Evolutionary conservation across 2,797 vertebrate genomes (phyloP).

Genomic region (Sarcophilus harrisii): DNA sequence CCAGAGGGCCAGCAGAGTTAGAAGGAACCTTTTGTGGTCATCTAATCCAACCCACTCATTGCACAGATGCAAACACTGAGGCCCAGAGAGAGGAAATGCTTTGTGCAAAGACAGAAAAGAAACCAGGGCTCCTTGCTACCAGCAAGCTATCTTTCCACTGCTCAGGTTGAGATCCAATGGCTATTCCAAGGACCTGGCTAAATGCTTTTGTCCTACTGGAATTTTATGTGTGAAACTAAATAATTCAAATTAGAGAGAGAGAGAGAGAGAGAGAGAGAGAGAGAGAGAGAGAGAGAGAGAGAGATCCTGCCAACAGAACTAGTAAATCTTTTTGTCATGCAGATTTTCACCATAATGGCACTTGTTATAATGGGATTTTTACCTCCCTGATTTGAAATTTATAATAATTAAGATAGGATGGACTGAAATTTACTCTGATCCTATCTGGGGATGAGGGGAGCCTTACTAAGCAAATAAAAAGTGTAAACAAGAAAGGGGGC

Average conservation of each 20-base stretch:
- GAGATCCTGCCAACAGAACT: not conserved
- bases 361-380: not conserved
- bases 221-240: not conserved
- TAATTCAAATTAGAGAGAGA: not conserved
- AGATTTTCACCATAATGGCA: not conserved
- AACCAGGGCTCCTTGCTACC: not conserved
- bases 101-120: not conserved
- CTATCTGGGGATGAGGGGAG: not conserved
- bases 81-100: not conserved
- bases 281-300: not conserved
- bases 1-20: not conserved
- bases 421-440: constrained; percentile 5
- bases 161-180: not conserved
- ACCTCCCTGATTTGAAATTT: not conserved
- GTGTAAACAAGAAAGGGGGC: constrained; percentile 4
- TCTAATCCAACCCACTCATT: not conserved
- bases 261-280: not conserved
- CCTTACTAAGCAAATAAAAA: constrained; percentile 9
- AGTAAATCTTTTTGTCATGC: not conserved
- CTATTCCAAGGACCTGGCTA: not conserved
- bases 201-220: not conserved
- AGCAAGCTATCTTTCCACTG: not conserved
- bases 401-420: constrained; percentile 3
- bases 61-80: not conserved
- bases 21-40: not conserved